Percentiles rank a stretch among this genome's conserved stretches.
Conservation (phyloP, 2,888 invertebrate genomes). For the Lasiommata megera region DNA sequence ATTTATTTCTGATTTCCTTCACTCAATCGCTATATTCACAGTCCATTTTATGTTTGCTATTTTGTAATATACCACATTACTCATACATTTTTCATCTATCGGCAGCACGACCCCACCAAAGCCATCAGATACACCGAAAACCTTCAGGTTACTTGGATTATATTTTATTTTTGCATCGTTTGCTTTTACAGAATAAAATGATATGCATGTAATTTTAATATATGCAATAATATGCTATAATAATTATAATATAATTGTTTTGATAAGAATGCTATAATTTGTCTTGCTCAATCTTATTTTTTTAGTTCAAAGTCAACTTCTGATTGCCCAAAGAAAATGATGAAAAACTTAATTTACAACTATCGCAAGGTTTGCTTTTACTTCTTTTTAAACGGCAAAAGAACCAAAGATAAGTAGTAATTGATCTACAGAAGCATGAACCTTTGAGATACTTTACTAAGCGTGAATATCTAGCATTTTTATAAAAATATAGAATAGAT, state of each 20-base stretch:
- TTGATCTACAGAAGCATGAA: conserved; percentile 11
- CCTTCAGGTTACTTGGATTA: conserved; percentile 69
- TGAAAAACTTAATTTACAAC: conserved; percentile 11
- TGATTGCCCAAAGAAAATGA: conserved; percentile 16
- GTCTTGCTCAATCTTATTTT: conserved; percentile 12
- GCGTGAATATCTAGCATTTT: conserved; percentile 4
- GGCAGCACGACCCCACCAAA: conserved; percentile 78
- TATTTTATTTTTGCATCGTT: conserved; percentile 35
- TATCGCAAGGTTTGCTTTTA: conserved; percentile 15
- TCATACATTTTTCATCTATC: conserved; percentile 73
- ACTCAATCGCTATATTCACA: conserved; percentile 19
- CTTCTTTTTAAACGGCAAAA: conserved; percentile 10
- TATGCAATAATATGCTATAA: conserved; percentile 5
- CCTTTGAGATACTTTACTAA: not conserved
- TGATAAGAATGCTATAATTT: conserved; percentile 10
- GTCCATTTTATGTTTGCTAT: conserved; percentile 32
- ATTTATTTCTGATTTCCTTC: conserved; percentile 1
- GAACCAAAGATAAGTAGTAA: conserved; percentile 6
- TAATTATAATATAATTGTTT: not conserved
- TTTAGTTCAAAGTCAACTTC: conserved; percentile 15
- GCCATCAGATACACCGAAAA: conserved; percentile 80
- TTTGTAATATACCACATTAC: conserved; percentile 41
- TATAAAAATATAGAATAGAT: not conserved
- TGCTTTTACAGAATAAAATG: conserved; percentile 13
- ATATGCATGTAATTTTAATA: conserved; percentile 16